These are phyloP conservation scores for Cephus runcator DNA, from an alignment of 2,888 invertebrate species.

Conservation along the genomic window DNA sequence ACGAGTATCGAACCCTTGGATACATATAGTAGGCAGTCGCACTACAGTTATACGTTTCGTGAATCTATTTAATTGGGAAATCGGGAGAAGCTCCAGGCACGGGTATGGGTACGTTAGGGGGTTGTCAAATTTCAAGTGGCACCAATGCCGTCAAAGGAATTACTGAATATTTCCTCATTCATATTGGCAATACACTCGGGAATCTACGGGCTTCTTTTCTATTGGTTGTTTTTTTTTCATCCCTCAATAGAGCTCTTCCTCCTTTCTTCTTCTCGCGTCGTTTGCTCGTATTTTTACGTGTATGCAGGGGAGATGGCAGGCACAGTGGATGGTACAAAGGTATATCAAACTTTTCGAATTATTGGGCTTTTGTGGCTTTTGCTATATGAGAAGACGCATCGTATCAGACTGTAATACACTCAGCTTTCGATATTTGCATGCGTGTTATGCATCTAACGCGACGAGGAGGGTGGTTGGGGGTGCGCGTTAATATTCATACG, in stretches of 20 bases:
- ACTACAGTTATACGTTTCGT: not conserved
- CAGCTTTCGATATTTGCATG: conserved; percentile 42
- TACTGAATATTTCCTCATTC: conserved; percentile 15
- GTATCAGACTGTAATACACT: conserved; percentile 51
- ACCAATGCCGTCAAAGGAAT: not conserved
- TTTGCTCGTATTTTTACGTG: not conserved
- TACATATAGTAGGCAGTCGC: not conserved
- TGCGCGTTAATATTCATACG: conserved; percentile 59
- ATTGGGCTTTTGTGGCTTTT: conserved; percentile 43
- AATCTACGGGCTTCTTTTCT: not conserved
- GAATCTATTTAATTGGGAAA: not conserved
- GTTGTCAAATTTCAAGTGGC: not conserved
- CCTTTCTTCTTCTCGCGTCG: not conserved
- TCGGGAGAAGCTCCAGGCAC: not conserved
- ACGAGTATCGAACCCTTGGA: not conserved
- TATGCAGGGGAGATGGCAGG: not conserved
- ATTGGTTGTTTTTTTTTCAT: not conserved
- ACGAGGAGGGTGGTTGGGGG: conserved; percentile 14
- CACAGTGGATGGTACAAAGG: conserved; percentile 37
- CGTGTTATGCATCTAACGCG: conserved; percentile 38
- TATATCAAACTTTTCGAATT: conserved; percentile 57
- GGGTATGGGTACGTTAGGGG: not conserved
- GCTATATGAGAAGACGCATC: conserved; percentile 35
- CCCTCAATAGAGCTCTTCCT: not conserved
- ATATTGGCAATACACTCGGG: conserved; percentile 39